These are phyloP conservation scores for Helleia helle DNA, from an alignment of 2,888 invertebrate species.

Conservation along the genomic window DNA sequence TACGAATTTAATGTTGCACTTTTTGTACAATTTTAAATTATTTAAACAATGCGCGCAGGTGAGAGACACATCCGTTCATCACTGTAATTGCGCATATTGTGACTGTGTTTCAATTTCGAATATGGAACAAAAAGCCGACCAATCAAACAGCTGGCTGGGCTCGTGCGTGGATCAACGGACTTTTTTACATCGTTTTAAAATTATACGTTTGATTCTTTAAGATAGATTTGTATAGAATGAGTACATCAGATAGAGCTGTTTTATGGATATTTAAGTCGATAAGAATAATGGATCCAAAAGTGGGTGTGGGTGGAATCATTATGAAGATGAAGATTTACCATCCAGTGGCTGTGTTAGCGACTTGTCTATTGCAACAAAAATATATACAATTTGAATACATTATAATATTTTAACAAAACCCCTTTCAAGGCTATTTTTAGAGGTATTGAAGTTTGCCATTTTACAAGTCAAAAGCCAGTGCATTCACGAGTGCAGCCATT, in stretches of 20 bases:
- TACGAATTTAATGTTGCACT: neutral
- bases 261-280: neutral
- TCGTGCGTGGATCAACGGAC: conserved; percentile 46
- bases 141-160: conserved; percentile 46
- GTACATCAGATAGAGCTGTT: conserved; percentile 18
- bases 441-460: conserved; percentile 4
- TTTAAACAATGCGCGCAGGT: conserved; percentile 33
- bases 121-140: conserved; percentile 45
- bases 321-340: no score
- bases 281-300: no score
- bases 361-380: no score
- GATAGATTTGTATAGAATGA: conserved; percentile 19
- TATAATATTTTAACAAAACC: conserved; percentile 6
- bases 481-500: neutral
- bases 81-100: conserved; percentile 35
- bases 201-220: conserved; percentile 28
- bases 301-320: no score
- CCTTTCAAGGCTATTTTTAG: conserved; percentile 1
- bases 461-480: neutral
- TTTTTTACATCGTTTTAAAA: conserved; percentile 30
- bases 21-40: conserved; percentile 13
- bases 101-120: conserved; percentile 40
- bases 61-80: conserved; percentile 32
- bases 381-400: no score
- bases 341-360: no score